Conservation (phyloP, 2,797 vertebrate genomes). For the Staurois parvus region DNA sequence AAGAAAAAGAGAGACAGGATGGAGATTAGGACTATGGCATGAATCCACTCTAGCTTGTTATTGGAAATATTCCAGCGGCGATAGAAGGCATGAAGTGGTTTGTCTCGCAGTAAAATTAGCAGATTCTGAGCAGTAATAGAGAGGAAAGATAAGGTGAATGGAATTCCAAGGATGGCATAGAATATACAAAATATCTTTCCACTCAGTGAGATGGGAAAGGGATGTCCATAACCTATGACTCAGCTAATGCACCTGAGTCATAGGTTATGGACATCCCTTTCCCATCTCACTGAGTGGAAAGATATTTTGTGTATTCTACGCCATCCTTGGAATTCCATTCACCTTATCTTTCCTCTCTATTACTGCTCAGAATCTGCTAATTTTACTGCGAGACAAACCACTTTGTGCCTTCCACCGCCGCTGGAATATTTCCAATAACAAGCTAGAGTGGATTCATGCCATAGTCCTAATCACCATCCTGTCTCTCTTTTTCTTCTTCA, state of each 20-base stretch:
- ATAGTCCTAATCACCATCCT: slow-evolving; percentile 65
- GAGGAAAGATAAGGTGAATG: slow-evolving; percentile 76
- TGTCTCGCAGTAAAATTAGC: slow-evolving; percentile 70
- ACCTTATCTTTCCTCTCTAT: slow-evolving; percentile 75
- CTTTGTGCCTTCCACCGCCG: slow-evolving; percentile 65
- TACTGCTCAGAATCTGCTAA: slow-evolving; percentile 72
- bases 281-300: slow-evolving; percentile 78
- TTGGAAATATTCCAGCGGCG: slow-evolving; percentile 70
- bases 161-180: slow-evolving; percentile 80
- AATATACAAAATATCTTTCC: slow-evolving; percentile 81
- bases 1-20: slow-evolving; percentile 70
- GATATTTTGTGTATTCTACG: slow-evolving; percentile 79
- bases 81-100: slow-evolving; percentile 66
- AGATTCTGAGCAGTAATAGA: slow-evolving; percentile 72
- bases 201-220: slow-evolving; percentile 74
- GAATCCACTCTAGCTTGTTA: slow-evolving; percentile 65
- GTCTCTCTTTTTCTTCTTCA: slow-evolving; percentile 70
- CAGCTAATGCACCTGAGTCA: too few species aligned
- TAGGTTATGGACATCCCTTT: slow-evolving; percentile 81
- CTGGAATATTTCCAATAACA: slow-evolving; percentile 69
- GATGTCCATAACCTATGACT: slow-evolving; percentile 83
- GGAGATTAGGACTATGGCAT: slow-evolving; percentile 65
- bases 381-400: slow-evolving; percentile 67
- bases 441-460: slow-evolving; percentile 69
- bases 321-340: slow-evolving; percentile 78